Evolutionary conservation across 2,113 vertebrate species (phyloP), one percentile per base, ranked within the genome.

Genomic region (Hepsetus odoe): DNA sequence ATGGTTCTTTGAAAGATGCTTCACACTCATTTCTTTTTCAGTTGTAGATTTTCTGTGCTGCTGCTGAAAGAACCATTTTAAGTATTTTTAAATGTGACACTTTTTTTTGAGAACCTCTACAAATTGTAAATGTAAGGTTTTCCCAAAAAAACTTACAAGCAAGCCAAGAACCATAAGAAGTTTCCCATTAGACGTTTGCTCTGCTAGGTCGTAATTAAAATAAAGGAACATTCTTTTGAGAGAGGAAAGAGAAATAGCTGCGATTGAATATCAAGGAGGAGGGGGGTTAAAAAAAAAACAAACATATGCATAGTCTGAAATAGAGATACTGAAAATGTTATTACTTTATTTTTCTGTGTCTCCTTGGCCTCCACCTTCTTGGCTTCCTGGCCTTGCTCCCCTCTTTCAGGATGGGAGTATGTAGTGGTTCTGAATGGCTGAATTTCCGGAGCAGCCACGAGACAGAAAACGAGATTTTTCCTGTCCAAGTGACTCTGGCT

Each of bases 351-450:
- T 90, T 91, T 91, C 89, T 85, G 87, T 85, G 86, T 73, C 79
- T 77, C 72, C 72, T 64, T 32, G 58, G 18, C 66, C 80, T 33
- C 66, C 65, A 80, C 82, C 81, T 81, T 80, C 62, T 82, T 87
- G 88, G 66, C 84, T 87, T 79, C 84, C 77, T 71, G 72, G 80
- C 64, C 71, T 86, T 69, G 90, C 90, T 90, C 90, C 90, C 85
- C 85, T 85, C 83, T 85, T 87, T 89, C 93, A 93, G 92, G 92
- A 93, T 94, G 92, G 93, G 93, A 93, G 93, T 92, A 92, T 91
- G 90, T 90, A 82, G 83, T 83, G 18, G 46, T 83, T 35, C 24
- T 77, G 78, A 83, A 83, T 80, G 82, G 70, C 74, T 53, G 65
- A 56, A 35, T 83, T 83, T 83, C 82, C 79, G 80, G 82, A 77